Evolutionary conservation across 2,113 vertebrate species (phyloP).

Genomic region (Suricata suricatta): DNA sequence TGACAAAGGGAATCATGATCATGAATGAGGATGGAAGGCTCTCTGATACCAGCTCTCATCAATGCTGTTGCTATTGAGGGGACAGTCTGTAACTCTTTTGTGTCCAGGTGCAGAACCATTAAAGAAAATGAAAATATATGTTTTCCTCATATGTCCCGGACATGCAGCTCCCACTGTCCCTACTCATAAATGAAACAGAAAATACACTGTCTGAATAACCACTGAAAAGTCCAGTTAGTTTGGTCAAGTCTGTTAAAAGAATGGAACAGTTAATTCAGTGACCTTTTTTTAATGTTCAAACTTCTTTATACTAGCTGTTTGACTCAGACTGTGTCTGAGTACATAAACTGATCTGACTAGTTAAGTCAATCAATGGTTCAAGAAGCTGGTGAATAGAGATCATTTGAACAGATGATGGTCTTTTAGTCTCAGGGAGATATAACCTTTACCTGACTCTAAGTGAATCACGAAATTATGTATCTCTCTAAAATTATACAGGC

Average conservation of each 20-base stretch:
- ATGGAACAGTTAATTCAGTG: background rate
- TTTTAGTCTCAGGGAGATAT: conserved; percentile 19
- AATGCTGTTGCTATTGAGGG: background rate
- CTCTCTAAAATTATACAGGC: conserved; percentile 54
- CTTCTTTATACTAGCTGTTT: background rate
- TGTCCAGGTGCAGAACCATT: background rate
- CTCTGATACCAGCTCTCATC: background rate
- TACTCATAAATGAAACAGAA: background rate
- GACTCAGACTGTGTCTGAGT: background rate
- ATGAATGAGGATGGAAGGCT: background rate
- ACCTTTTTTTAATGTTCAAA: background rate
- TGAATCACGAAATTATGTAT: conserved; percentile 35
- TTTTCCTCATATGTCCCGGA: background rate
- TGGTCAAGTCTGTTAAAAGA: background rate
- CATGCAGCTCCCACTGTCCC: background rate
- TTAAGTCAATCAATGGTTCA: background rate
- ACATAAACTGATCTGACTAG: background rate
- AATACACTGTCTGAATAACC: background rate
- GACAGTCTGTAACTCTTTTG: background rate
- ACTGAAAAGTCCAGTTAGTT: background rate
- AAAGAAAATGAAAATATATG: background rate
- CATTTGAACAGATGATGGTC: background rate
- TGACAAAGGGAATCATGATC: background rate
- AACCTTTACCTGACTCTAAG: conserved; percentile 47
- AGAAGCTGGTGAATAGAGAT: conserved; percentile 30